Evolutionary conservation across 2,113 vertebrate species (phyloP).

Genomic region (Ammodytes dubius): DNA sequence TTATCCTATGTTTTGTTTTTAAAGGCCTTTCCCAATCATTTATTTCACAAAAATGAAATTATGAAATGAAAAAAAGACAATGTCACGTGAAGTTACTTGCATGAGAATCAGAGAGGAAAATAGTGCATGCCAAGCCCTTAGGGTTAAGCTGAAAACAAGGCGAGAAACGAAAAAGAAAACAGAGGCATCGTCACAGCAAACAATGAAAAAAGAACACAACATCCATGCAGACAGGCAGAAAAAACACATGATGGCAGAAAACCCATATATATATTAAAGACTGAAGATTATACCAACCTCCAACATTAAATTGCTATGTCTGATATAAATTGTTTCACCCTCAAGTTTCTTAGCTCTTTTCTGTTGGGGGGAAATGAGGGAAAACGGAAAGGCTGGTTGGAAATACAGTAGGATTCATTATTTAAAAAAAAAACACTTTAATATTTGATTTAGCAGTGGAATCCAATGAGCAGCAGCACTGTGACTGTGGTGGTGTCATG

Average conservation of each 20-base stretch:
- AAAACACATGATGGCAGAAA: constrained; percentile 67
- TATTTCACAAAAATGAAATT: constrained; percentile 70
- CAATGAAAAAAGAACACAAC: constrained; percentile 20
- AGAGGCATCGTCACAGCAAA: constrained; percentile 33
- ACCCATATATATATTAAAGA: constrained; percentile 26
- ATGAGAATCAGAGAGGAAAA: constrained; percentile 81
- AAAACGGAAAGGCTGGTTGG: constrained; percentile 84
- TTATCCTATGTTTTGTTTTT: neutral
- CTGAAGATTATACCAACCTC: constrained; percentile 96
- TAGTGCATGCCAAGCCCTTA: constrained; percentile 83
- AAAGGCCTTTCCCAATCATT: constrained; percentile 83
- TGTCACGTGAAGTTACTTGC: constrained; percentile 80
- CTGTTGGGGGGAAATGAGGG: constrained; percentile 89
- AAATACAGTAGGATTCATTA: constrained; percentile 36
- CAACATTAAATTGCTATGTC: constrained; percentile 99
- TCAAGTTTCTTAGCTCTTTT: constrained; percentile 99
- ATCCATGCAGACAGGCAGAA: constrained; percentile 74
- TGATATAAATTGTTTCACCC: constrained; percentile 99
- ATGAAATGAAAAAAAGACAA: constrained; percentile 13
- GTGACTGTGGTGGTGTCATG: constrained; percentile 12
- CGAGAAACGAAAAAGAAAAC: constrained; percentile 34
- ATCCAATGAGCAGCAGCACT: constrained; percentile 13
- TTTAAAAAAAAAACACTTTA: neutral
- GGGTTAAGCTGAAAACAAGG: constrained; percentile 76
- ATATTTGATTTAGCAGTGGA: constrained; percentile 29